Conservation (phyloP, 2,888 invertebrate species). For the Pyrochroa serraticornis region DNA sequence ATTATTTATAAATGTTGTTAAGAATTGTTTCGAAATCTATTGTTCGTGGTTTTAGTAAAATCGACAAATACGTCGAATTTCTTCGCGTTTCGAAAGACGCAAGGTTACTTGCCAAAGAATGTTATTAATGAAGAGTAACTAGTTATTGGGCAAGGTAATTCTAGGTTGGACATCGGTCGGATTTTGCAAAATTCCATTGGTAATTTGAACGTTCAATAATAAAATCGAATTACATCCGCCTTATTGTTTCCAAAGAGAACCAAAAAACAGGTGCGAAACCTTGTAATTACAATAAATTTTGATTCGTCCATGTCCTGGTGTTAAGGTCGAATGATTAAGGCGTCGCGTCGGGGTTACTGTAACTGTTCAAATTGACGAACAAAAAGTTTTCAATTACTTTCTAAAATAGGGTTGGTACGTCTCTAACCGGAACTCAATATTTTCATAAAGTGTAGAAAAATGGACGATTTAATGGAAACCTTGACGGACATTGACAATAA, state of each 20-base stretch:
- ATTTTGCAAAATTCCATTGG: too few species aligned
- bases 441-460: conserved; percentile 23
- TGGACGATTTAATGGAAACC: conserved; percentile 13
- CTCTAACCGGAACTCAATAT: conserved; percentile 18
- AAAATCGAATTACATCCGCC: conserved; percentile 1
- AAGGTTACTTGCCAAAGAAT: too few species aligned
- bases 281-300: neutral
- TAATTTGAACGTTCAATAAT: too few species aligned
- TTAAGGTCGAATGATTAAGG: conserved; percentile 11
- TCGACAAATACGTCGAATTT: too few species aligned
- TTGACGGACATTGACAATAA: conserved; percentile 23
- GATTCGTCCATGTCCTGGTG: conserved; percentile 18
- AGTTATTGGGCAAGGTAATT: too few species aligned
- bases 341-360: conserved; percentile 2
- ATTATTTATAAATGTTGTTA: neutral
- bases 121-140: too few species aligned
- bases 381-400: conserved; percentile 11
- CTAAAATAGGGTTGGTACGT: neutral
- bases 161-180: too few species aligned
- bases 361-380: neutral
- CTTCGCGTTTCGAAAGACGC: too few species aligned
- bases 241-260: neutral
- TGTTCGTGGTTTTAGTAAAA: too few species aligned
- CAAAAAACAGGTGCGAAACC: neutral
- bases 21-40: too few species aligned